phyloP scores from a whole-genome alignment of 2,113 vertebrate species.

The Lamprotornis superbus region DNA sequence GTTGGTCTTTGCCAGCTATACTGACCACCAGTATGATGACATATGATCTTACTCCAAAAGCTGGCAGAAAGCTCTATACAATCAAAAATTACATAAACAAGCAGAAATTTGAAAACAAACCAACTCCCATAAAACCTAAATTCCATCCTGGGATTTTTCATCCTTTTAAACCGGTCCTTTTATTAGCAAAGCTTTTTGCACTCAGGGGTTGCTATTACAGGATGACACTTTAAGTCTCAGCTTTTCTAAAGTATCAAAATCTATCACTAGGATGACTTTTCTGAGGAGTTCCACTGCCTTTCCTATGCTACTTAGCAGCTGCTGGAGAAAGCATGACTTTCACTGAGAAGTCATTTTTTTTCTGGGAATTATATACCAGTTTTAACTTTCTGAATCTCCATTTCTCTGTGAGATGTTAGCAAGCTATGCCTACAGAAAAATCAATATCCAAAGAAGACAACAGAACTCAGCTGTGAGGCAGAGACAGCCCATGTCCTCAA shows the following conservation, averaged over 20 bases:
- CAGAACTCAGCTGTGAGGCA: not conserved
- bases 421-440: not conserved
- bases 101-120: not conserved
- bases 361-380: not conserved
- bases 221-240: not conserved
- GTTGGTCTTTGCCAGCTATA: not conserved
- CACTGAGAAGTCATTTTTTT: not conserved
- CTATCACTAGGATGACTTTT: not conserved
- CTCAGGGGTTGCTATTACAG: not conserved
- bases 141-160: not conserved
- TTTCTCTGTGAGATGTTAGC: not conserved
- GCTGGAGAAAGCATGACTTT: not conserved
- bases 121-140: not conserved
- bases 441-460: not conserved
- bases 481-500: not conserved
- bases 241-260: not conserved
- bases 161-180: not conserved
- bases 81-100: not conserved
- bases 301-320: not conserved
- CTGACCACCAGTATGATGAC: not conserved
- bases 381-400: not conserved
- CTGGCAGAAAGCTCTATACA: not conserved
- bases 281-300: not conserved
- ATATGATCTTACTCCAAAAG: not conserved
- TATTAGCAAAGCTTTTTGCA: not conserved